phyloP scores from a whole-genome alignment of 2,888 invertebrate species.

The Colletes collaris region DNA sequence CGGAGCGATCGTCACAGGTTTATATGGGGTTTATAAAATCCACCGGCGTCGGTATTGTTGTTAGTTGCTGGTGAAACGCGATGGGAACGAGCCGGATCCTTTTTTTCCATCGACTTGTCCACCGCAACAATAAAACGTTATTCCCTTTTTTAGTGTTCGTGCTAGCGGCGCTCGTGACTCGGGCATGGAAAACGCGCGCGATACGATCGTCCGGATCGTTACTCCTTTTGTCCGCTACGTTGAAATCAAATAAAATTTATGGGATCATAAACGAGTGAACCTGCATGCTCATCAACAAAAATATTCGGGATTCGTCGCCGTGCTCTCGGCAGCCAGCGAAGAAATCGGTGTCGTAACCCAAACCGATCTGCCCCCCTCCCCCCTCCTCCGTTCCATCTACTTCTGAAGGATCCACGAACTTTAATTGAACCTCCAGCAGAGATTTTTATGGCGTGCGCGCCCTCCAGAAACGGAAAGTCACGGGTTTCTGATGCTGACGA shows the following conservation, averaged over 20 bases:
- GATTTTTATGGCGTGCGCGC: slow-evolving; percentile 54
- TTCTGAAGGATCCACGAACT: slow-evolving; percentile 14
- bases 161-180: slow-evolving; percentile 21
- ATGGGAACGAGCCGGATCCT: slow-evolving; percentile 12
- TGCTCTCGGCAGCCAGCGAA: slow-evolving; percentile 7
- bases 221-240: slow-evolving; percentile 64
- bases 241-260: slow-evolving; percentile 67
- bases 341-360: slow-evolving; percentile 26
- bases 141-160: slow-evolving; percentile 61
- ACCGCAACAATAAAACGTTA: slow-evolving; percentile 58
- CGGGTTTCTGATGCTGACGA: background rate
- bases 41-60: slow-evolving; percentile 21
- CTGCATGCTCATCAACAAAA: slow-evolving; percentile 64
- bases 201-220: slow-evolving; percentile 62
- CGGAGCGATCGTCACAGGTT: background rate
- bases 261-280: slow-evolving; percentile 61
- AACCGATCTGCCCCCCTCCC: slow-evolving; percentile 2
- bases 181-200: slow-evolving; percentile 42
- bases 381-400: background rate
- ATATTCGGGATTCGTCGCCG: slow-evolving; percentile 50
- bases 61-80: background rate
- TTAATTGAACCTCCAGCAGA: slow-evolving; percentile 58
- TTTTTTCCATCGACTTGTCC: slow-evolving; percentile 8
- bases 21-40: slow-evolving; percentile 37
- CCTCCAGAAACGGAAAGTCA: slow-evolving; percentile 1